These are phyloP conservation scores for Ashinkailepas kermadecensis DNA, from an alignment of 2,888 invertebrate genomes.

Conservation along the genomic window DNA sequence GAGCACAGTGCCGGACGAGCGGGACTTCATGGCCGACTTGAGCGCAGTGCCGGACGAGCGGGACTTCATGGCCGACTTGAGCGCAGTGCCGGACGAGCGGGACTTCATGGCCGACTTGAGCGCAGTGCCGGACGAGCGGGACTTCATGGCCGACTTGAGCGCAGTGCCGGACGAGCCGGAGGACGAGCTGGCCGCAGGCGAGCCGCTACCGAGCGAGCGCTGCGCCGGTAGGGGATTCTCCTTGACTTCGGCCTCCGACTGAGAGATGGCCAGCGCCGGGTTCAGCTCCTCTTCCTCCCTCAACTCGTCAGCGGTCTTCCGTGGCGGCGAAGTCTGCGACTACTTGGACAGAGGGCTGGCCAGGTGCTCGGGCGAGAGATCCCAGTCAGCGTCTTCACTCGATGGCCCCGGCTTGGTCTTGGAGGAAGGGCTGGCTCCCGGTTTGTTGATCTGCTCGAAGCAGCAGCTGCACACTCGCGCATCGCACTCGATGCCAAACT, in stretches of 20 bases:
- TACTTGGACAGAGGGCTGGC: slow-evolving; percentile 72
- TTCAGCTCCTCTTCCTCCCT: slow-evolving; percentile 93
- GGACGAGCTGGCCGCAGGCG: slow-evolving; percentile 36
- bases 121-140: too few species aligned
- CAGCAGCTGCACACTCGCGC: slow-evolving; percentile 97
- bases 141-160: slow-evolving; percentile 13
- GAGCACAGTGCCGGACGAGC: too few species aligned
- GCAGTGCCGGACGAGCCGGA: slow-evolving; percentile 21
- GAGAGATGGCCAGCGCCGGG: slow-evolving; percentile 89
- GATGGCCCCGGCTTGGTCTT: slow-evolving; percentile 37
- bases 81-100: too few species aligned
- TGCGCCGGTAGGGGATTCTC: slow-evolving; percentile 42
- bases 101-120: too few species aligned
- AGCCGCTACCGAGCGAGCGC: neutral
- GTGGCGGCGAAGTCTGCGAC: slow-evolving; percentile 42
- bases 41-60: too few species aligned
- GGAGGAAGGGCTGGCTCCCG: neutral
- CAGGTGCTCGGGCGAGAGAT: slow-evolving; percentile 75
- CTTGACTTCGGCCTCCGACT: slow-evolving; percentile 96
- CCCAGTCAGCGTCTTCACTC: slow-evolving; percentile 48
- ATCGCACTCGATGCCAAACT: slow-evolving; percentile 96
- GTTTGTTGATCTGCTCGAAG: slow-evolving; percentile 63
- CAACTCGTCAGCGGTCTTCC: slow-evolving; percentile 45
- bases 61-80: too few species aligned
- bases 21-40: too few species aligned